Conservation (phyloP, 2,113 vertebrate species). For the Mesoclemmys tuberculata region DNA sequence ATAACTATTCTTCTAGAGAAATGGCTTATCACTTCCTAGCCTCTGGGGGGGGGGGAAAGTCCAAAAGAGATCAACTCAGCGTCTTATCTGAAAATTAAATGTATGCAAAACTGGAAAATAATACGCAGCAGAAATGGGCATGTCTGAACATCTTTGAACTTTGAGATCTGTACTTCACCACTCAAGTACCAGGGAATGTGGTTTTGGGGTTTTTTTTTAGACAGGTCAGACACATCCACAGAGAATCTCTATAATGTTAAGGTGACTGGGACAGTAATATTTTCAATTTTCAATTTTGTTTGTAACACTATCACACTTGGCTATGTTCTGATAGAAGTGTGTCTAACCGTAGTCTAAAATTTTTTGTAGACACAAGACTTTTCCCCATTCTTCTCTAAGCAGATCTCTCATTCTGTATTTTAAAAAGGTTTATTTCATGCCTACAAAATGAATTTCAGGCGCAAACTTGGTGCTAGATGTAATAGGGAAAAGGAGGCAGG, state of each 20-base stretch:
- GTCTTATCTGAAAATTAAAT: background rate
- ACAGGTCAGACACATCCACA: background rate
- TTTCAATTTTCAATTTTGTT: conserved; percentile 43
- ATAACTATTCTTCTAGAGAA: background rate
- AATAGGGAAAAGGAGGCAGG: background rate
- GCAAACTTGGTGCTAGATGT: background rate
- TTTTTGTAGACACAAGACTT: background rate
- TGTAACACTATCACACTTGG: background rate
- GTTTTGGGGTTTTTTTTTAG: background rate
- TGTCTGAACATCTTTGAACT: background rate
- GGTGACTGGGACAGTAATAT: background rate
- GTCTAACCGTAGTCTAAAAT: background rate
- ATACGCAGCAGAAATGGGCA: background rate
- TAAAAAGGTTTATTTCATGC: background rate
- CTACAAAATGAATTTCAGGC: conserved; percentile 27
- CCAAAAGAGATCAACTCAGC: background rate
- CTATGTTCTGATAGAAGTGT: background rate
- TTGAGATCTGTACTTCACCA: background rate
- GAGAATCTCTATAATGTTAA: background rate
- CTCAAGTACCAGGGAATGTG: background rate
- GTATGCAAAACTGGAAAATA: background rate
- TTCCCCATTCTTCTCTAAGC: background rate
- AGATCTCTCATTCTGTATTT: background rate
- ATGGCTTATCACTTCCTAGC: background rate
- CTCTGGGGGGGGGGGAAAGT: too few species aligned